Base-by-base conservation (phyloP, 2,113 vertebrate species). In the Dasyurus viverrinus region DNA sequence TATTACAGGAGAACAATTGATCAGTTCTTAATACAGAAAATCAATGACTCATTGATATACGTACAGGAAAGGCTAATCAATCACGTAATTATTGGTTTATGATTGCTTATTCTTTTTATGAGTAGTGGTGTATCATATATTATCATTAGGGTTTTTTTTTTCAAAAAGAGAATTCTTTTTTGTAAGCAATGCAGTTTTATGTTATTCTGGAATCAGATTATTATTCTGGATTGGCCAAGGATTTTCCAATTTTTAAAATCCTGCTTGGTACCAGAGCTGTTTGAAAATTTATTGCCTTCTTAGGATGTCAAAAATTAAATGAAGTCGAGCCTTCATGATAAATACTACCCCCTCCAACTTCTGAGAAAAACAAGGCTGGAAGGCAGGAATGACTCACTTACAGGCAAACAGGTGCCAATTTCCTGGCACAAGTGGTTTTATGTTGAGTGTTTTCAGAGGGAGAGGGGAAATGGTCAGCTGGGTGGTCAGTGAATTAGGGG, bases 1-100 rank as follows among this genome's bases (percentile, higher is more conserved):
- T 57, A 96, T 96, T 97, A 53, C 1, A 46, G 97, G 96, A 95
- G 92, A 53, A 91, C 90, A 97, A 97, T 98, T 93, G 57, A 98
- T 98, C 98, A 98, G 94, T 90, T 94, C 89, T 60, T 94, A 54
- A 57, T 96, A 55, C n/a, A 57, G 97, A 91, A 97, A 98, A 98
- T 99, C 98, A 97, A 98, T 98, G 98, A 95, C 7, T 94, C 91
- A 94, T 95, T 98, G 98, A 98, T 95, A 96, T 95, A 98, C 98
- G 97, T 94, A 36, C 68, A 96, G 96, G 98, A 98, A 98, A 98
- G 96, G 95, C 97, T 97, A 97, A 98, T 98, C 98, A 97, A 97
- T 98, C 98, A 98, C 94, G 84, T 96, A 97, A 96, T 98, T 98
- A 98, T 98, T 96, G 97, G 98, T 98, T 98, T 99, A 98, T 98